These are phyloP conservation scores for Volucella inanis DNA, from an alignment of 2,888 invertebrate species.

Conservation along the genomic window DNA sequence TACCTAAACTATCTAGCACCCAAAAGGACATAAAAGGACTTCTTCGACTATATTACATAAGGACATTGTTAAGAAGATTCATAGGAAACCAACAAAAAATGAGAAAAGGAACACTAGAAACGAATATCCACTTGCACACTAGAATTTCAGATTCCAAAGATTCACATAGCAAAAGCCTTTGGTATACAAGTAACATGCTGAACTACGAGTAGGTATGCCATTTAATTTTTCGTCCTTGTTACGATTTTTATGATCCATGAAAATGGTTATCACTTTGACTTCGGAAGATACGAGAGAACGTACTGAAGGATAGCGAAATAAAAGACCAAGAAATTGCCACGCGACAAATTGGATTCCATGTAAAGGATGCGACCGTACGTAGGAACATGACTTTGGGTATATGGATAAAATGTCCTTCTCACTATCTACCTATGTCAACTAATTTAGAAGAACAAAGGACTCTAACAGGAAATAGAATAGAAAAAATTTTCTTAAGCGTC, in stretches of 20 bases:
- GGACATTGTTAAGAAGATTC: slow-evolving; percentile 11
- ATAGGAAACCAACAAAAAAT: slow-evolving; percentile 20
- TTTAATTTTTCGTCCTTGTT: slow-evolving; percentile 69
- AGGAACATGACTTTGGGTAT: not conserved
- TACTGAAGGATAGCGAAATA: slow-evolving; percentile 40
- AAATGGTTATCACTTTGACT: slow-evolving; percentile 70
- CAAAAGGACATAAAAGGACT: slow-evolving; percentile 36
- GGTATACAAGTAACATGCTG: slow-evolving; percentile 13
- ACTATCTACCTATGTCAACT: slow-evolving; percentile 67
- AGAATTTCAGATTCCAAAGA: slow-evolving; percentile 1
- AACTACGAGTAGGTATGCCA: slow-evolving; percentile 42
- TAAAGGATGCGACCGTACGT: slow-evolving; percentile 33
- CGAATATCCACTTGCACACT: slow-evolving; percentile 34
- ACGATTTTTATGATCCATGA: slow-evolving; percentile 74
- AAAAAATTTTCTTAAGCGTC: slow-evolving; percentile 37
- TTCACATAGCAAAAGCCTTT: not conserved
- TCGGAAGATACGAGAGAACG: slow-evolving; percentile 1
- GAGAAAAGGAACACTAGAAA: slow-evolving; percentile 36
- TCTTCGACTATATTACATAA: slow-evolving; percentile 37
- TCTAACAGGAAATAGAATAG: slow-evolving; percentile 2
- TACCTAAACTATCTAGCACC: too few species aligned
- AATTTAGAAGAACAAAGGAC: slow-evolving; percentile 62
- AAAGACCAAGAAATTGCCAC: slow-evolving; percentile 65
- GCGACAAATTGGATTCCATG: slow-evolving; percentile 73
- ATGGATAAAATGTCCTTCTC: slow-evolving; percentile 1